A percentile compares a stretch with the other conserved stretches of the same genome.
Evolutionary conservation across 2,888 invertebrate genomes (phyloP).

Genomic region (Dione vanillae): DNA sequence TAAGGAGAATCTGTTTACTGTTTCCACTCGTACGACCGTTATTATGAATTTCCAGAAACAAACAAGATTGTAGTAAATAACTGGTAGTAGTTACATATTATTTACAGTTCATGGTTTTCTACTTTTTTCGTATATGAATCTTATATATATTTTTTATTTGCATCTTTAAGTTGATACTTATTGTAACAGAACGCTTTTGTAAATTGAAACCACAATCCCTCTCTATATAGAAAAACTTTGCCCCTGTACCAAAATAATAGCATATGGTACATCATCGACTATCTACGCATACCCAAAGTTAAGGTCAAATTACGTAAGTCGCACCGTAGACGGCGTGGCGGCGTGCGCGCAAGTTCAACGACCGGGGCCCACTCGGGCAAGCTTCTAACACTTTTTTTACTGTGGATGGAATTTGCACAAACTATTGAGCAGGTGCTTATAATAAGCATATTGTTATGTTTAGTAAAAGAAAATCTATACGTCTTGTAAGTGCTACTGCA

Average conservation of each 20-base stretch:
- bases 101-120: background rate
- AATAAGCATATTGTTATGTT: background rate
- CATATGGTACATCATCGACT: background rate
- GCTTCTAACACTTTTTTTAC: constrained; percentile 63
- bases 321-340: constrained; percentile 81
- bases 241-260: background rate
- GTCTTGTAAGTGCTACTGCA: no score
- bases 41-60: constrained; percentile 61
- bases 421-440: background rate
- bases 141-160: background rate
- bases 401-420: constrained; percentile 47
- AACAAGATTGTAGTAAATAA: constrained; percentile 18
- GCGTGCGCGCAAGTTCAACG: constrained; percentile 68
- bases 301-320: constrained; percentile 78
- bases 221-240: background rate
- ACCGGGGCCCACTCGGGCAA: constrained; percentile 78
- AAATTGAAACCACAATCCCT: background rate
- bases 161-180: background rate
- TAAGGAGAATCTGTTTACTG: constrained; percentile 53
- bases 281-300: constrained; percentile 68
- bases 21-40: constrained; percentile 70
- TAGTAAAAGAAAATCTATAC: background rate
- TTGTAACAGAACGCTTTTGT: no score
- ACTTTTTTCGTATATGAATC: background rate
- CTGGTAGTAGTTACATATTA: constrained; percentile 18